Percentiles rank a stretch among this genome's conserved stretches.
phyloP scores from a whole-genome alignment of 2,797 vertebrate genomes.

The Cygnus olor region DNA sequence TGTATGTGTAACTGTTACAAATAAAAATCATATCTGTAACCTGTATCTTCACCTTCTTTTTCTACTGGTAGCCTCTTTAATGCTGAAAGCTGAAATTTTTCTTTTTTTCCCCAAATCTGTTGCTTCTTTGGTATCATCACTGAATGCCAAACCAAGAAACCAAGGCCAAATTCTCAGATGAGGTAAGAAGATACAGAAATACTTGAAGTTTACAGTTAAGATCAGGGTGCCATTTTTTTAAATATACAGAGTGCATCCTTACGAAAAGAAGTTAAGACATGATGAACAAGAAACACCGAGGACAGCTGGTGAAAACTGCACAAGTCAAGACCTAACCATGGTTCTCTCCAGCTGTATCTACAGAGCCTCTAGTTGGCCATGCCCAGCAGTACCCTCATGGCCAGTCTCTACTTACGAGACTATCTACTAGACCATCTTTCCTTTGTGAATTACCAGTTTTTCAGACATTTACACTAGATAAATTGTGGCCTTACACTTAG shows the following conservation, averaged over 20 bases:
- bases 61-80: background rate
- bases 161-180: background rate
- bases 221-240: background rate
- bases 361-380: background rate
- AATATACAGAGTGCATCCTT: background rate
- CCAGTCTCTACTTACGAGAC: background rate
- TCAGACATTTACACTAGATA: background rate
- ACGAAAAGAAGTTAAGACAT: background rate
- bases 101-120: background rate
- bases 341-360: background rate
- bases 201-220: background rate
- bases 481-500: background rate
- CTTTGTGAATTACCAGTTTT: background rate
- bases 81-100: background rate
- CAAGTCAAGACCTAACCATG: background rate
- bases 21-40: background rate
- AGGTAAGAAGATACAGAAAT: background rate
- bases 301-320: background rate
- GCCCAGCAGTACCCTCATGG: background rate
- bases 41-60: background rate
- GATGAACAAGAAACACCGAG: background rate
- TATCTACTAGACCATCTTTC: background rate
- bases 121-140: background rate
- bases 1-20: background rate
- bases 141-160: background rate